Percentiles rank a stretch among this genome's conserved stretches.
Conservation (phyloP, 35 echinoderm and acorn worm genomes). For the Nesometra sesokonis region DNA sequence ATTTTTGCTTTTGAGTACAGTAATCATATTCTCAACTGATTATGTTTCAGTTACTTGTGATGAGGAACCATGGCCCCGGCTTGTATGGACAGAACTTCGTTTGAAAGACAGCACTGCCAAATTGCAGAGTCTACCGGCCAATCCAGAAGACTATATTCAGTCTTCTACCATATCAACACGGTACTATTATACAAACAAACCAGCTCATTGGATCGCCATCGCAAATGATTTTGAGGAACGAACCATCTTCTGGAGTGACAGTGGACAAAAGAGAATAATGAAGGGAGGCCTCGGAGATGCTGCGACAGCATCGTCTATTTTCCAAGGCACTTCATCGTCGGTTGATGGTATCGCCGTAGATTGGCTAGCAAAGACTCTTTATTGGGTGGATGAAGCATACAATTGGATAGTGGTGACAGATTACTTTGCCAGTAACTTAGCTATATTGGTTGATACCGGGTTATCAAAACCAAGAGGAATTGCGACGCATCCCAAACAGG, state of each 20-base stretch:
- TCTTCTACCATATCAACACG: constrained; percentile 19
- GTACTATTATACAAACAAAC: constrained; percentile 10
- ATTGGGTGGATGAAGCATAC: constrained; percentile 61
- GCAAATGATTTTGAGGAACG: constrained; percentile 34
- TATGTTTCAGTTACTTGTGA: background rate
- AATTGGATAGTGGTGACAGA: constrained; percentile 58
- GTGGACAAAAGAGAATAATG: constrained; percentile 41
- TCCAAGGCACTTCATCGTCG: constrained; percentile 19
- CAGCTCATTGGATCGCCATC: constrained; percentile 34
- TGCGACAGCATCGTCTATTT: constrained; percentile 24
- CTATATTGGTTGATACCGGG: constrained; percentile 46
- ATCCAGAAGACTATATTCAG: constrained; percentile 23
- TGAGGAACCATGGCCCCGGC: constrained; percentile 15
- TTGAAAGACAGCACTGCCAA: constrained; percentile 22
- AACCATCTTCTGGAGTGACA: constrained; percentile 52
- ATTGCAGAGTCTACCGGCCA: constrained; percentile 43
- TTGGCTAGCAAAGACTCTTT: constrained; percentile 57
- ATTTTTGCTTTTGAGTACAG: no score
- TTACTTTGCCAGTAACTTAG: constrained; percentile 26
- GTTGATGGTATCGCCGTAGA: constrained; percentile 59
- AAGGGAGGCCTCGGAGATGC: constrained; percentile 46
- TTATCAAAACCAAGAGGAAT: constrained; percentile 82
- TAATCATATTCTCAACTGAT: no score
- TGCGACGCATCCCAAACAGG: constrained; percentile 49
- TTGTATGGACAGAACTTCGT: constrained; percentile 73